A percentile compares a stretch with the other conserved stretches of the same genome.
These are phyloP conservation scores for Drosophila arizonae DNA, from an alignment of 1,140 invertebrate species.

Conservation along the genomic window DNA sequence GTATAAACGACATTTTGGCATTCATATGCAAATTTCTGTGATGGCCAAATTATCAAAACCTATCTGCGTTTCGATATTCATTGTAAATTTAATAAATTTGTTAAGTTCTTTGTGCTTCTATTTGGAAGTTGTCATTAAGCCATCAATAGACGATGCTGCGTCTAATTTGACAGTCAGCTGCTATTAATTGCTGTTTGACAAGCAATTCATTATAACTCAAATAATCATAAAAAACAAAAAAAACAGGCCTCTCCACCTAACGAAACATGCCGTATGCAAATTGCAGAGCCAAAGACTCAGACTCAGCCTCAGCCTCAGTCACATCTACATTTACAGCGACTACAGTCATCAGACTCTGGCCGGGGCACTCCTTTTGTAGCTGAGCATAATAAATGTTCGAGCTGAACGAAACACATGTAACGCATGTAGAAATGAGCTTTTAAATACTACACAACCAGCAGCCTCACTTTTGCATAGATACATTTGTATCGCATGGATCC, in stretches of 20 bases:
- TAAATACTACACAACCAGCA: slow-evolving; percentile 52
- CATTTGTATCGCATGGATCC: slow-evolving; percentile 25
- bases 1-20: slow-evolving; percentile 50
- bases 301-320: slow-evolving; percentile 5
- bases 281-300: slow-evolving; percentile 24
- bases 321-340: neutral
- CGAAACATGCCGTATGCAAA: slow-evolving; percentile 52
- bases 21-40: slow-evolving; percentile 69
- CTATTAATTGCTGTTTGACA: slow-evolving; percentile 74
- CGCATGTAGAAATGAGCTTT: slow-evolving; percentile 72
- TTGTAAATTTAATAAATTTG: slow-evolving; percentile 71
- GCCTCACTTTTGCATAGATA: slow-evolving; percentile 60
- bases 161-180: slow-evolving; percentile 63
- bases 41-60: slow-evolving; percentile 71
- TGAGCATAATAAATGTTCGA: slow-evolving; percentile 70
- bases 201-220: slow-evolving; percentile 65
- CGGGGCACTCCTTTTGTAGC: slow-evolving; percentile 56
- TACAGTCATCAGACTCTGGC: neutral
- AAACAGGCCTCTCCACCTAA: slow-evolving; percentile 18
- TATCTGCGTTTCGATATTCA: slow-evolving; percentile 43
- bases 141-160: slow-evolving; percentile 53
- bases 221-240: slow-evolving; percentile 25
- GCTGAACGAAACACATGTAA: slow-evolving; percentile 69
- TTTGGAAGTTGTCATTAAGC: slow-evolving; percentile 80
- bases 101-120: slow-evolving; percentile 66